phyloP scores from a whole-genome alignment of 2,113 vertebrate genomes.

The Oceanodroma tethys region DNA sequence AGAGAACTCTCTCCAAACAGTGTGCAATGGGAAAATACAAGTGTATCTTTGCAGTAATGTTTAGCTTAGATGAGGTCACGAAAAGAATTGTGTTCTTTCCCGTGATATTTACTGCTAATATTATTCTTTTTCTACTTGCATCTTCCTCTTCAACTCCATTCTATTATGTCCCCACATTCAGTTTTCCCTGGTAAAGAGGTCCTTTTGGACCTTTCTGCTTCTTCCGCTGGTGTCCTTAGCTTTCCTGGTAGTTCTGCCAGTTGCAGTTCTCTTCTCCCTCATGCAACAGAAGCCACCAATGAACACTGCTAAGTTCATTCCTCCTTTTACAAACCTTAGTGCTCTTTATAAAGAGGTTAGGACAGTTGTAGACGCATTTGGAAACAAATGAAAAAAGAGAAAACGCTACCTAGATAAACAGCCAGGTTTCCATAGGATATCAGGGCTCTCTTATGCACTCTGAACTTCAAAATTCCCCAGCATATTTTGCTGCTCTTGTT shows the following conservation, averaged over 20 bases:
- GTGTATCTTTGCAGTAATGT: not conserved
- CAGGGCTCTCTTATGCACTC: not conserved
- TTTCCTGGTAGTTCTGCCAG: not conserved
- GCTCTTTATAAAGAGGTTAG: not conserved
- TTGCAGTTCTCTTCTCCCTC: not conserved
- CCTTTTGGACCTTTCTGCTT: not conserved
- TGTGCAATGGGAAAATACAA: not conserved
- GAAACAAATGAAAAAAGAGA: not conserved
- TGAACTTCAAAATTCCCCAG: not conserved
- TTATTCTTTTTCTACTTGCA: not conserved
- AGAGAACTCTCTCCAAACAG: not conserved
- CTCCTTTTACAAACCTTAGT: not conserved
- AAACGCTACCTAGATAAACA: not conserved
- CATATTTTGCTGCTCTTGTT: not conserved
- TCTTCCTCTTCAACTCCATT: not conserved
- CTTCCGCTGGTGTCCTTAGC: not conserved
- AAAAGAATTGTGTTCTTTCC: not conserved
- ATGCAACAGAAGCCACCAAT: not conserved
- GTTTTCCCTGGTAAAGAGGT: not conserved
- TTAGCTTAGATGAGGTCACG: not conserved
- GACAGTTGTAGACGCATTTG: not conserved
- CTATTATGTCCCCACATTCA: not conserved
- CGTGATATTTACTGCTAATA: not conserved
- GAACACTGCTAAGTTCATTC: not conserved
- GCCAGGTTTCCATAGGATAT: not conserved